phyloP scores from a whole-genome alignment of 2,797 vertebrate species.

The Rousettus madagascariensis region DNA sequence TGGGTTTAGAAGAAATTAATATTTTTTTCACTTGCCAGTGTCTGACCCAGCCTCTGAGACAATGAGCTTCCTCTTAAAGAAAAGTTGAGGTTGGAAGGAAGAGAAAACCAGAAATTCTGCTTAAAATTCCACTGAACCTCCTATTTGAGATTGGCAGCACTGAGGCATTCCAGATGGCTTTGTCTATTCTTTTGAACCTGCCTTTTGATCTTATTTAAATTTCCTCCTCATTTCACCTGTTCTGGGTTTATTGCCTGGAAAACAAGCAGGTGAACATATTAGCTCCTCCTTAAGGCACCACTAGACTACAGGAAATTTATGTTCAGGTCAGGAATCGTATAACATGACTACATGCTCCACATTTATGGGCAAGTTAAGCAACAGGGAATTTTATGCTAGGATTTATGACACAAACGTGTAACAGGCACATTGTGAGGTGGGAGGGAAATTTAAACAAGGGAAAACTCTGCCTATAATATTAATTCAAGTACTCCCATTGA shows the following conservation, averaged over 20 bases:
- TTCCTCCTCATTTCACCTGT: slow-evolving; percentile 86
- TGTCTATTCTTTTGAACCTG: slow-evolving; percentile 82
- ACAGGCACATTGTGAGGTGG: slow-evolving; percentile 57
- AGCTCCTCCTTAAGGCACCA: slow-evolving; percentile 70
- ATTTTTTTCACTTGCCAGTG: not conserved
- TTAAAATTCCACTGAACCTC: slow-evolving; percentile 81
- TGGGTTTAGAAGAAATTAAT: not conserved
- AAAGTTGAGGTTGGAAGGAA: slow-evolving; percentile 74
- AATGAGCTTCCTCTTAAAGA: slow-evolving; percentile 69
- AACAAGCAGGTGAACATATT: slow-evolving; percentile 80
- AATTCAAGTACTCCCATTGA: slow-evolving; percentile 66
- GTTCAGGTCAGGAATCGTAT: slow-evolving; percentile 64
- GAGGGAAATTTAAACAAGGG: slow-evolving; percentile 61
- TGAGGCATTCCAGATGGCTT: slow-evolving; percentile 85
- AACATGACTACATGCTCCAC: slow-evolving; percentile 65
- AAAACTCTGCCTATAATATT: slow-evolving; percentile 46
- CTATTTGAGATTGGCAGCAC: slow-evolving; percentile 79
- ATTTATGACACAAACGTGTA: slow-evolving; percentile 79
- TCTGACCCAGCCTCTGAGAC: slow-evolving; percentile 67
- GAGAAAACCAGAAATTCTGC: slow-evolving; percentile 81
- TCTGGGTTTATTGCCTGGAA: slow-evolving; percentile 81
- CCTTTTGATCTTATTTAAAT: slow-evolving; percentile 86
- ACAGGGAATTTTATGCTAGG: slow-evolving; percentile 70
- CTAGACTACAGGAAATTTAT: slow-evolving; percentile 72
- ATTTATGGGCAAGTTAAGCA: slow-evolving; percentile 73